Conservation (phyloP, 2,113 vertebrate genomes). For the Peucedramus taeniatus region DNA sequence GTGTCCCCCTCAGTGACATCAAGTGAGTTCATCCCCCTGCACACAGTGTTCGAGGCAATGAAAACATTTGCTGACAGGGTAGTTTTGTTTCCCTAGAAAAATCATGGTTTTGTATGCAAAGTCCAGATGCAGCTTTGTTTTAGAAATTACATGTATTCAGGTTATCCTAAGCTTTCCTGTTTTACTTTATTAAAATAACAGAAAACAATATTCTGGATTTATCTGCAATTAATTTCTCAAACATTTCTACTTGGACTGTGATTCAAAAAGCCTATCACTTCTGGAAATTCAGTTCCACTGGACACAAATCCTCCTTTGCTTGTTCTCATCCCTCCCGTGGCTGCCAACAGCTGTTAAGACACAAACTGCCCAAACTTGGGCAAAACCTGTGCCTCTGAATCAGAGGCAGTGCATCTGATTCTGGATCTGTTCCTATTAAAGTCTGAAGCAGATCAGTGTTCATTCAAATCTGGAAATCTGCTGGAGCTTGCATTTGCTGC, state of each 20-base stretch:
- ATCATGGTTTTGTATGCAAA: neutral
- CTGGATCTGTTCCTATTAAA: neutral
- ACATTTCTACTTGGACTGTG: neutral
- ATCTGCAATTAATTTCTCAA: neutral
- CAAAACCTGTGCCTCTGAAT: neutral
- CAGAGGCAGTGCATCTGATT: neutral
- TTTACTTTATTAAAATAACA: neutral
- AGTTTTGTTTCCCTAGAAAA: neutral
- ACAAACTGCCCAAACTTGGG: neutral
- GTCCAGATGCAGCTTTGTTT: neutral
- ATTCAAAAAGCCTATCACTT: neutral
- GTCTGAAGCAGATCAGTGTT: neutral
- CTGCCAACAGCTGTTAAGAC: neutral
- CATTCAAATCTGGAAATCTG: neutral
- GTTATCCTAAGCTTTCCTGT: neutral
- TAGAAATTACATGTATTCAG: neutral
- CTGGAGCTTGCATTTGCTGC: neutral
- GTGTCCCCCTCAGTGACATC: neutral
- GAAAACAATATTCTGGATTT: neutral
- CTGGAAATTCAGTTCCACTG: neutral
- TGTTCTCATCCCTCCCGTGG: neutral
- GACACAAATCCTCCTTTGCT: neutral
- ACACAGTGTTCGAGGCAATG: neutral
- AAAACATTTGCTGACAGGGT: neutral
- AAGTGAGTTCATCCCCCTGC: neutral